A percentile compares a stretch with the other conserved stretches of the same genome.
Conservation (phyloP, 2,113 vertebrate species). For the Parotia lawesii region DNA sequence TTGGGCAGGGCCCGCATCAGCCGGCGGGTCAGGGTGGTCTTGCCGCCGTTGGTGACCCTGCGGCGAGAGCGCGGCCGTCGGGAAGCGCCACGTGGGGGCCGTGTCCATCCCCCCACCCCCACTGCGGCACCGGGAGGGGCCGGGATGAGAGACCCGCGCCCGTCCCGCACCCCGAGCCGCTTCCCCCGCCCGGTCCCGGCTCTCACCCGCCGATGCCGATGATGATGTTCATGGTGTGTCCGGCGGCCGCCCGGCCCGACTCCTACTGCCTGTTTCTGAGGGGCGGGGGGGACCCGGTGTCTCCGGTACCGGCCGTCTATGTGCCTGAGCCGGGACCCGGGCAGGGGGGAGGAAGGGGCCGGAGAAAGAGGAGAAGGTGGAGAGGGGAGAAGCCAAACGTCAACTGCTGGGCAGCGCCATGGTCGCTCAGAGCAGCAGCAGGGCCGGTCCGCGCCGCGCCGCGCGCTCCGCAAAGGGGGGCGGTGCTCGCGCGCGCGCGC, state of each 20-base stretch:
- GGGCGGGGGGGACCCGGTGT: background rate
- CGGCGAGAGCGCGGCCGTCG: background rate
- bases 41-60: conserved; percentile 92
- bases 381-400: conserved; percentile 26
- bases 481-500: background rate
- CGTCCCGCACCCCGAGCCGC: background rate
- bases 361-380: background rate
- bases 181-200: background rate
- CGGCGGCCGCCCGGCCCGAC: background rate
- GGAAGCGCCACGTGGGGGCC: background rate
- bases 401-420: conserved; percentile 56
- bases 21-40: conserved; percentile 86
- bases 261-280: background rate
- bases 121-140: background rate
- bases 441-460: background rate
- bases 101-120: background rate
- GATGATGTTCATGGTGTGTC: background rate
- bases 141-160: background rate
- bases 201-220: background rate
- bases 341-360: background rate
- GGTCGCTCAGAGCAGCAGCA: background rate
- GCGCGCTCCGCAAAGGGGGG: conserved; percentile 17
- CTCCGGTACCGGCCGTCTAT: background rate
- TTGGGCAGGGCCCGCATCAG: conserved; percentile 82
- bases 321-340: conserved; percentile 20